Evolutionary conservation across 2,888 invertebrate species (phyloP), one percentile per base, ranked within the genome.

Genomic region (Ornithoptera priamus): DNA sequence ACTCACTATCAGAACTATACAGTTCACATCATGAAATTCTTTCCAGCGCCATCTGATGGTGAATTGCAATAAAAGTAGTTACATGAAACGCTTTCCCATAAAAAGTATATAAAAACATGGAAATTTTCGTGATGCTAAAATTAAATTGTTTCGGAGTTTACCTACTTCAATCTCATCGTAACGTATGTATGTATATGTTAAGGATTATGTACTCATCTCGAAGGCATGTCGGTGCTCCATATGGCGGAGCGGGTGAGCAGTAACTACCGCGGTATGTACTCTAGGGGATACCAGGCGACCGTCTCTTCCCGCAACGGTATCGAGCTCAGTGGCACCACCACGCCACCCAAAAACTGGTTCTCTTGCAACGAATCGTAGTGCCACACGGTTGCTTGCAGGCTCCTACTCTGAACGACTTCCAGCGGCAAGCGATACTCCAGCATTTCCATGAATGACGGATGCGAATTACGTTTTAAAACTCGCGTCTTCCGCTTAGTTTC

Each of bases 381-480:
- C 99, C 98, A 99, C 15, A 99, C 96, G 0, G 98, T 97, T 0
- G 98, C 98, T 85, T 98, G 97, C n/a, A 99, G 89, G 15, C 94
- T 94, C 63, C 97, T 93, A 75, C 93, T 93, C 81, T 94, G 94
- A 20, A 98, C 94, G 59, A 96, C 94, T 64, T 97, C 97, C 73
- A 97, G 81, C 0, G 97, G 95, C 92, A 98, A 94, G 72, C 97
- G 94, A 81, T 98, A 99, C 82, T 97, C 97, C 85, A 99, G 92
- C 96, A 98, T 98, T 94, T 99, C 98, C 97, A 99, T 99, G 89
- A 98, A 99, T 22, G 98, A 98, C 0, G 99, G 99, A 87, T 99
- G 98, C 80, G 97, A 97, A 82, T 97, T 97, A 76, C 97, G 96
- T 78, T 96, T 96, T 1, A 98, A 95, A 1, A 98, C 97, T 88